Evolutionary conservation across 2,797 vertebrate genomes (phyloP), one percentile per base, ranked within the genome.

Genomic region (Varecia variegata): DNA sequence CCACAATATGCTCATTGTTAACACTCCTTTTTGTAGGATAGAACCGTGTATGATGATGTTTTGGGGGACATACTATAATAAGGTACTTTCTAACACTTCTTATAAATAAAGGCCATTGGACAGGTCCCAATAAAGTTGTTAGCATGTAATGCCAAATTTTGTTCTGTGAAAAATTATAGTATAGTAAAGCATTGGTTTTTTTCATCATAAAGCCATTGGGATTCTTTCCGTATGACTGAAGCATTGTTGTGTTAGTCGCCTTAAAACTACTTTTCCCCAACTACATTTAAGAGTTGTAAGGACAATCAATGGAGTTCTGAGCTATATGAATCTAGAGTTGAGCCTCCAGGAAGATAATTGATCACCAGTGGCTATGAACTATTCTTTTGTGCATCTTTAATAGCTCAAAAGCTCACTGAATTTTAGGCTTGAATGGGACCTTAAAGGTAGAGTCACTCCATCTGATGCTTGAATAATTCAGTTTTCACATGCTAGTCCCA

Each of bases 201-300:
- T 70, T 20, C 25, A 65, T 80, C 52, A n/a, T 77, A 70, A 76
- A 77, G 52, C 47, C 47, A 45, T 0, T 56, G n/a, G 35, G 2
- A 40, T 80, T 93, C n/a, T 88, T 94, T 85, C 71, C 81, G 4
- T 45, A 20, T 74, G n/a, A 77, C 1, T 73, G 60, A 43, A 83
- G 67, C 21, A 17, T 67, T 91, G n/a, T 80, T 74, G 14, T 86
- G 79, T 80, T 77, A 17, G 50, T 76, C n/a, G 23, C n/a, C 40
- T 68, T 93, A 32, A 95, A 92, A 74, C 23, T 88, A 43, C 25
- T 74, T 93, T 73, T 94, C 45, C 43, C 88, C 62, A 50, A 21
- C 56, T 97, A 74, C 6, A 62, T 70, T 96, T 77, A 21, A 45
- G 76, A 93, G 47, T 73, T 94, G 9, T 47, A 76, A 95, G 73